These are phyloP conservation scores for Bettongia penicillata DNA, from an alignment of 2,113 vertebrate genomes.

Conservation along the genomic window DNA sequence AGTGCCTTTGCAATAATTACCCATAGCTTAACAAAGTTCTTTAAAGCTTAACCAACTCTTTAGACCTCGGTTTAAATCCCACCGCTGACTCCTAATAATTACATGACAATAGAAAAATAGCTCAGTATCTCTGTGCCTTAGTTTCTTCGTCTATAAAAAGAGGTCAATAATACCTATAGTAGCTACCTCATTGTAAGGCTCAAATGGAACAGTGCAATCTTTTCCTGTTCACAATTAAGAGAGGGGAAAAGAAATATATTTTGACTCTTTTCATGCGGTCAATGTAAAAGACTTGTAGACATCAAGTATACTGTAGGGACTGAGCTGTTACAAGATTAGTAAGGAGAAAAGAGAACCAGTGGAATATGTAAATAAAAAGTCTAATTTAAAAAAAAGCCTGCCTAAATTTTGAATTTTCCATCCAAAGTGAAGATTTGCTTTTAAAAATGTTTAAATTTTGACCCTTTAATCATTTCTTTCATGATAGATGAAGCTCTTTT, in stretches of 20 bases:
- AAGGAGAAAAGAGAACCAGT: background rate
- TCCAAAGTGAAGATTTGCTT: background rate
- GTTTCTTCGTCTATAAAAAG: background rate
- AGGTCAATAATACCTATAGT: background rate
- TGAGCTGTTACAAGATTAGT: background rate
- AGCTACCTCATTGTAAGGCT: background rate
- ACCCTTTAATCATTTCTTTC: background rate
- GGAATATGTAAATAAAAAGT: background rate
- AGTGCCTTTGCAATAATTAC: no score
- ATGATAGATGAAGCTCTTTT: background rate
- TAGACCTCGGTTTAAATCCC: no score
- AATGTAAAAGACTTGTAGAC: background rate
- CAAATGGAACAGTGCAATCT: background rate
- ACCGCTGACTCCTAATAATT: no score
- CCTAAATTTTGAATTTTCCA: background rate
- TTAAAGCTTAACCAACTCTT: no score
- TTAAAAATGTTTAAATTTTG: background rate
- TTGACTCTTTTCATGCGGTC: background rate
- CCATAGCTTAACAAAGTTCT: no score
- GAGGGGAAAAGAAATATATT: background rate
- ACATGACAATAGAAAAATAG: background rate
- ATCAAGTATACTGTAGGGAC: background rate
- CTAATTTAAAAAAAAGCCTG: background rate
- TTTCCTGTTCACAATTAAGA: background rate
- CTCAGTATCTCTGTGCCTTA: background rate